phyloP scores from a whole-genome alignment of 2,113 vertebrate species.

The human (Homo sapiens) region GRCh38 chr3:18636001-18636500 shows the following conservation, averaged over 20 bases:
- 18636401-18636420: neutral
- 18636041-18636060: neutral
- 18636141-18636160: neutral
- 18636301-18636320: neutral
- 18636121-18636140: neutral
- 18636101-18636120: neutral
- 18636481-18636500: neutral
- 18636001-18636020: neutral
- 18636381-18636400: neutral
- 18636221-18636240: constrained; percentile 29
- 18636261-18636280: constrained; percentile 3
- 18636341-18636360: neutral
- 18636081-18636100: neutral
- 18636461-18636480: neutral
- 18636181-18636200: constrained; percentile 44
- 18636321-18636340: neutral
- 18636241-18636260: neutral
- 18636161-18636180: neutral
- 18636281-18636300: neutral
- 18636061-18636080: neutral
- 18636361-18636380: neutral
- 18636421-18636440: neutral
- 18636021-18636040: neutral
- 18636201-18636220: neutral
- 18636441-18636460: neutral